Base-by-base conservation (phyloP, 2,888 invertebrate genomes). In the Cerceris ruficornis region DNA sequence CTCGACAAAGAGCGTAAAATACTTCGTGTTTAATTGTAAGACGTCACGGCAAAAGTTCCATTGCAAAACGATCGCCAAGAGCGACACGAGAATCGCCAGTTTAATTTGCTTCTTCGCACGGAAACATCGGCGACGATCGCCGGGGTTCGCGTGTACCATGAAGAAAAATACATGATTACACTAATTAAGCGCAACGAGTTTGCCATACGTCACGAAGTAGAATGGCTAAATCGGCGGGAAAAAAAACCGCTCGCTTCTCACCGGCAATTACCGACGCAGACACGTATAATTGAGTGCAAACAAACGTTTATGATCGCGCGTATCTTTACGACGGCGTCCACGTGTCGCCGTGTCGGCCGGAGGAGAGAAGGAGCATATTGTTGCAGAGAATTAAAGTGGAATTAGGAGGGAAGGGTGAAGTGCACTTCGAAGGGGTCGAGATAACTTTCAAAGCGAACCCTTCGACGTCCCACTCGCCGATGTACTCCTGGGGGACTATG, bases 381-480 rank as follows among this genome's bases (percentile, higher is more conserved):
- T 62, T n/a, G n/a, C 6, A 42, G 52, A 7, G 46, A 69, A 57
- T 62, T 41, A 69, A 61, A 69, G 54, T 61, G 69, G 61, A 57
- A 69, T 69, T 61, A 69, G 69, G 39, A 46, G 39, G 46, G 42
- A 46, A 46, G 17, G n/a, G 43, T 14, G 14, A 14, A 15, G 61
- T 8, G 54, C 17, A 42, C 39, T 41, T 42, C 1, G 28, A 59
- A 15, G 54, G 17, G 43, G 39, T 15, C 69, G 61, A 46, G 39
- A 55, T 43, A 14, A 17, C 43, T 69, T 28, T 61, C 55, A 55
- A 61, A 61, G 52, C 14, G 55, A 17, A 55, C 55, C 13, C 55
- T 17, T 17, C n/a, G n/a, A n/a, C 50, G n/a, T 7, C n/a, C 50
- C 13, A 50, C n/a, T 50, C 8, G 13, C 49, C 28, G 62, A 39